Evolutionary conservation across 2,888 invertebrate species (phyloP).

Genomic region (Notodonta dromedarius): DNA sequence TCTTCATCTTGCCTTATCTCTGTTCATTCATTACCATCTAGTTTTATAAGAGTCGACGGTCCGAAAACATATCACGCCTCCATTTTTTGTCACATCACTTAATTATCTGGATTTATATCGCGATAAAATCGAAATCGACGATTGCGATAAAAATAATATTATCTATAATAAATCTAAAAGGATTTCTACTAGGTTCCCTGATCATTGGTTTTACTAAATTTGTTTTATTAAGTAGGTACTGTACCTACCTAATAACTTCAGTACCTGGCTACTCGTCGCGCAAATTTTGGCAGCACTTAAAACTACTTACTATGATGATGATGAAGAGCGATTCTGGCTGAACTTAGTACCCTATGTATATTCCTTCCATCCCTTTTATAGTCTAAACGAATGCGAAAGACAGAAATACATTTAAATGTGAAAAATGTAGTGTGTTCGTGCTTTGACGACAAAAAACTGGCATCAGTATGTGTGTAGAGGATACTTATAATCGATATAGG

Average conservation of each 20-base stretch:
- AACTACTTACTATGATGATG: too few relatives aligned
- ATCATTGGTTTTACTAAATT: neutral
- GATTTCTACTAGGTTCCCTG: neutral
- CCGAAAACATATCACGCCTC: slow-evolving; percentile 81
- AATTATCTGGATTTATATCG: slow-evolving; percentile 82
- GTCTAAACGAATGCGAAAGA: too few relatives aligned
- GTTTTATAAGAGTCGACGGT: slow-evolving; percentile 80
- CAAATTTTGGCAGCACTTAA: too few relatives aligned
- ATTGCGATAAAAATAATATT: slow-evolving; percentile 47
- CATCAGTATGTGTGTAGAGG: too few relatives aligned
- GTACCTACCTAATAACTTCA: neutral
- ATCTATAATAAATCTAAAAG: neutral
- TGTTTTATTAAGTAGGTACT: neutral
- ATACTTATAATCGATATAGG: neutral
- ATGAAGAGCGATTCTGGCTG: too few relatives aligned
- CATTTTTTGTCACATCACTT: slow-evolving; percentile 83
- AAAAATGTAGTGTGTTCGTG: too few relatives aligned
- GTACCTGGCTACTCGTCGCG: too few relatives aligned
- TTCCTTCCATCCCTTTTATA: too few relatives aligned
- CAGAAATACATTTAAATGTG: too few relatives aligned
- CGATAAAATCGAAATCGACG: slow-evolving; percentile 67
- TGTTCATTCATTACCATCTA: slow-evolving; percentile 83
- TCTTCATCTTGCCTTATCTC: slow-evolving; percentile 77
- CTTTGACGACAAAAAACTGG: too few relatives aligned
- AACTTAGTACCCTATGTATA: too few relatives aligned